Evolutionary conservation across 2,888 invertebrate genomes (phyloP).

Genomic region (Ennomos fuscantarius): DNA sequence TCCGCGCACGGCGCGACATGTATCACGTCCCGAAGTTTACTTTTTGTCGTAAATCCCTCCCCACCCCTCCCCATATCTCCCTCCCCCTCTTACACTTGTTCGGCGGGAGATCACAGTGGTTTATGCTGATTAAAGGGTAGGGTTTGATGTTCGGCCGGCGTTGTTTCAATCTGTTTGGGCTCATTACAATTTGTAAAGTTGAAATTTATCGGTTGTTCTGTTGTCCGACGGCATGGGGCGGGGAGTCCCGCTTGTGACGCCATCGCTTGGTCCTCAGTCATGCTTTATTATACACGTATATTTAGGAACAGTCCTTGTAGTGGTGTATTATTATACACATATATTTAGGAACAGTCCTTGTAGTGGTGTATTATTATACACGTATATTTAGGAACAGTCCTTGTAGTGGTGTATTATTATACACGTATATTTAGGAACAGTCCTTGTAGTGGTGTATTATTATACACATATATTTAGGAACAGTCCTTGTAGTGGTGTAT

Average conservation of each 20-base stretch:
- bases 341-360: too few species aligned
- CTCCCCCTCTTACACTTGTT: slow-evolving; percentile 9
- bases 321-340: too few species aligned
- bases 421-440: too few species aligned
- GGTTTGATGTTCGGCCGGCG: slow-evolving; percentile 13
- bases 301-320: too few species aligned
- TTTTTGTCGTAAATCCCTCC: slow-evolving; percentile 24
- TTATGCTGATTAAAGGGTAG: slow-evolving; percentile 25
- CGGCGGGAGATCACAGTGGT: slow-evolving; percentile 12
- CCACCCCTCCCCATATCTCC: background rate
- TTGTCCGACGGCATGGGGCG: background rate
- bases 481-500: too few species aligned
- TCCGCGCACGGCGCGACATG: slow-evolving; percentile 15
- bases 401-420: too few species aligned
- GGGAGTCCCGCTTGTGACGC: background rate
- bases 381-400: too few species aligned
- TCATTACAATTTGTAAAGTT: slow-evolving; percentile 24
- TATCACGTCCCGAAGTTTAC: slow-evolving; percentile 25
- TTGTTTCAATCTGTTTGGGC: slow-evolving; percentile 18
- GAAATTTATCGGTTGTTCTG: slow-evolving; percentile 3
- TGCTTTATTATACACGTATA: too few species aligned
- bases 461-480: too few species aligned
- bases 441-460: too few species aligned
- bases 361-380: too few species aligned
- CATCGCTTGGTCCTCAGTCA: too few species aligned